Percentiles rank a stretch among this genome's conserved stretches.
phyloP scores from a whole-genome alignment of 2,113 vertebrate species.

The Sylvicapra grimmia region DNA sequence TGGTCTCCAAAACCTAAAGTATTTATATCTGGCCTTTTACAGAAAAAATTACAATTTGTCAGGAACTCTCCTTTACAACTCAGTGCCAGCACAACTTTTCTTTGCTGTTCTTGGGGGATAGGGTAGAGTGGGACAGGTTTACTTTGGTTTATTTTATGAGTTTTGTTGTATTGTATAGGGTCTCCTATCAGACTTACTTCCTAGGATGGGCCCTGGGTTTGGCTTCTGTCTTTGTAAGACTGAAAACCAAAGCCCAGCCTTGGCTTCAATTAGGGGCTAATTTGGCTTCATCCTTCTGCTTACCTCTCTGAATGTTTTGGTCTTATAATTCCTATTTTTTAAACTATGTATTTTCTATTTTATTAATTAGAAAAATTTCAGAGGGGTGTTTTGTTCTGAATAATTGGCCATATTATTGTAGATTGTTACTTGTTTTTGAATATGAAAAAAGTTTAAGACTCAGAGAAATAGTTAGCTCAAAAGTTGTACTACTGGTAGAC shows the following conservation, averaged over 20 bases:
- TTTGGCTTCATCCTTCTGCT: neutral
- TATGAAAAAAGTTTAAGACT: neutral
- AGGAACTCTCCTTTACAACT: neutral
- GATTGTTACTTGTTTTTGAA: neutral
- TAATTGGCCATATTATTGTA: neutral
- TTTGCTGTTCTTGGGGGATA: neutral
- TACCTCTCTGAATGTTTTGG: neutral
- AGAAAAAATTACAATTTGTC: neutral
- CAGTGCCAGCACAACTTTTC: neutral
- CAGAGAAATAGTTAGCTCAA: neutral
- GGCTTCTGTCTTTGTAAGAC: neutral
- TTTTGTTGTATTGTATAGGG: neutral
- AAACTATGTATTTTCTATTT: neutral
- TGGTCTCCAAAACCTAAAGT: neutral
- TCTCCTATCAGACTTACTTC: neutral
- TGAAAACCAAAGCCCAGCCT: constrained; percentile 10
- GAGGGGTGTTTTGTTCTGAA: neutral
- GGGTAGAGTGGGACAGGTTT: neutral
- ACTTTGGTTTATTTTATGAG: neutral
- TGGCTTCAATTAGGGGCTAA: neutral
- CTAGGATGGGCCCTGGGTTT: neutral
- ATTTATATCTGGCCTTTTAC: neutral
- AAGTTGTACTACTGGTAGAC: neutral
- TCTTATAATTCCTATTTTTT: neutral
- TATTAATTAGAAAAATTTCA: neutral